Evolutionary conservation across 1,140 invertebrate species (phyloP), one percentile per base, ranked within the genome.

Genomic region (Halesus radiatus): DNA sequence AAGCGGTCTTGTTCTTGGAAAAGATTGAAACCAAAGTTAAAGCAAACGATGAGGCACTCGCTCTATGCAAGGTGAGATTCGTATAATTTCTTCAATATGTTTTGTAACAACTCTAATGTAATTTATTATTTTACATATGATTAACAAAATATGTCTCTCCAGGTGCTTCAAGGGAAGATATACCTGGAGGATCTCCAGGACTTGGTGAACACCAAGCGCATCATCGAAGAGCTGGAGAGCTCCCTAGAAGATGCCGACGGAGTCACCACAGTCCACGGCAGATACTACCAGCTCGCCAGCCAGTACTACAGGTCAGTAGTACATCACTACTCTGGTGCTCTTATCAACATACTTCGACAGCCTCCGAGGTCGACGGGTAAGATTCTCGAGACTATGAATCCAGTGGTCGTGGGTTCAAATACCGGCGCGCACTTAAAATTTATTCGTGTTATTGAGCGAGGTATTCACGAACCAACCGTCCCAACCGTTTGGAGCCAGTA

Each of bases 261-360:
- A 45, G 93, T 99, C 4, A 98, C 97, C 0, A 90, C 96, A 1
- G 97, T 99, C 7, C 98, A 99, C 88, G 96, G 97, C 15, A 92
- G 97, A 84, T 99, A 97, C 88, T 99, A 99, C 87, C 94, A 98
- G 81, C 90, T 99, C 32, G 97, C 97, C 3, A 97, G 97, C 54
- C 94, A 98, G 81, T 96, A 99, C 84, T 96, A 97, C 86, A 93
- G 92, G 86, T 37, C 8, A 60, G 58, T 18, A 60, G 58, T 18
- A 20, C n/a, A 60, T 1, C 22, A 1, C 22, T 10, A 60, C 54
- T 6, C n/a, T 4, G 32, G 7, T 37, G 1, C 32, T 37, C 32
- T 45, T 13, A n/a, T n/a, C n/a, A n/a, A n/a, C n/a, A n/a, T n/a
- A n/a, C n/a, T n/a, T n/a, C n/a, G n/a, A n/a, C n/a, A n/a, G n/a